Evolutionary conservation across 2,113 vertebrate species (phyloP).

Genomic region (Cynoglossus semilaevis): DNA sequence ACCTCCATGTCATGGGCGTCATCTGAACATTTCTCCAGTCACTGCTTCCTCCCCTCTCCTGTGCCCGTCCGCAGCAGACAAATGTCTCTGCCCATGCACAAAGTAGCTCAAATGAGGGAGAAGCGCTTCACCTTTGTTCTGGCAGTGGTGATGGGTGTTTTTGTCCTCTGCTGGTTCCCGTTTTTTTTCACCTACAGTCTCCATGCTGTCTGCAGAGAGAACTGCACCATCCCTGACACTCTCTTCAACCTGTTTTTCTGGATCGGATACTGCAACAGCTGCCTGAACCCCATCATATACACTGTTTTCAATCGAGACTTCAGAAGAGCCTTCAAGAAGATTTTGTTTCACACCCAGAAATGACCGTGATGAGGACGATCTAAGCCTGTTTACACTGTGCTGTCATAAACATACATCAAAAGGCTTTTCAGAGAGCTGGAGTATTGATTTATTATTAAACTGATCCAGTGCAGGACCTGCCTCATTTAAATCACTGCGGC

Average conservation of each 20-base stretch:
- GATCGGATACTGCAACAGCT: slow-evolving; percentile 81
- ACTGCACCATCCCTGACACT: slow-evolving; percentile 77
- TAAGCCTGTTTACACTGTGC: slow-evolving; percentile 51
- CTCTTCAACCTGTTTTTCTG: slow-evolving; percentile 94
- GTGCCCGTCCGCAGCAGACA: slow-evolving; percentile 53
- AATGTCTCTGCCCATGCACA: slow-evolving; percentile 67
- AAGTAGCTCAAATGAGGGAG: slow-evolving; percentile 79
- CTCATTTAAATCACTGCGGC: slow-evolving; percentile 9
- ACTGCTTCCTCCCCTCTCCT: slow-evolving; percentile 56
- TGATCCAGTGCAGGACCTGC: slow-evolving; percentile 1
- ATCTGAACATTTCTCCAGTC: slow-evolving; percentile 49
- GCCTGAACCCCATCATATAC: slow-evolving; percentile 77
- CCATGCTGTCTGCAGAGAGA: slow-evolving; percentile 78
- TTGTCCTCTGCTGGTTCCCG: slow-evolving; percentile 88
- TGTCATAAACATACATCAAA: slow-evolving; percentile 61
- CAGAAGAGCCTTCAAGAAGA: slow-evolving; percentile 80
- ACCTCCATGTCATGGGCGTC: slow-evolving; percentile 56
- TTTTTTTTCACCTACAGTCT: slow-evolving; percentile 90
- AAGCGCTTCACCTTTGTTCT: slow-evolving; percentile 84
- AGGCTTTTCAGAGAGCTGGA: slow-evolving; percentile 52
- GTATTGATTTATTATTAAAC: slow-evolving; percentile 50
- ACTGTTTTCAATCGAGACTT: slow-evolving; percentile 85
- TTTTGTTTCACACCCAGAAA: slow-evolving; percentile 65
- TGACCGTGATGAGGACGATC: slow-evolving; percentile 32
- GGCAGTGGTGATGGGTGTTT: slow-evolving; percentile 85